Evolutionary conservation across 2,113 vertebrate species (phyloP).

Genomic region (Oryzias celebensis): DNA sequence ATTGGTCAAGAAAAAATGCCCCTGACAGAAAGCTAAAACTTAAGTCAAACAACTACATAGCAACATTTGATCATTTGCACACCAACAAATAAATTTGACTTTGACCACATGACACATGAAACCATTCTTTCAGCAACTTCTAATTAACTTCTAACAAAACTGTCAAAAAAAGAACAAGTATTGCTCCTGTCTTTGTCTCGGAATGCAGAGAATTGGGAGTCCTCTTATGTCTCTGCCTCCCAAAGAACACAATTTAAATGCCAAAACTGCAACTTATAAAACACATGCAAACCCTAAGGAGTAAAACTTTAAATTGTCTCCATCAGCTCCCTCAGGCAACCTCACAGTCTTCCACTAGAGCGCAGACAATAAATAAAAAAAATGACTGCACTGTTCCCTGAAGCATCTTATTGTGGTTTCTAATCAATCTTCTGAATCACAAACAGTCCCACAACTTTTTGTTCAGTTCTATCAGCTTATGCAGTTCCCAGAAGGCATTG

Average conservation of each 20-base stretch:
- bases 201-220: constrained; percentile 14
- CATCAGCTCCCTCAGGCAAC: constrained; percentile 31
- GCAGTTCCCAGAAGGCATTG: constrained; percentile 76
- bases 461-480: constrained; percentile 66
- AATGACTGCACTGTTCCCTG: constrained; percentile 39
- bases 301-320: constrained; percentile 46
- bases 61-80: not conserved
- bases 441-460: constrained; percentile 75
- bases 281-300: constrained; percentile 31
- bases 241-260: constrained; percentile 21
- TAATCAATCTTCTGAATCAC: constrained; percentile 71
- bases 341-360: constrained; percentile 27
- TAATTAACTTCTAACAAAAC: constrained; percentile 30
- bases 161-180: not conserved
- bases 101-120: not conserved
- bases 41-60: not conserved
- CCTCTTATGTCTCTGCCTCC: constrained; percentile 2
- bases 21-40: constrained; percentile 23
- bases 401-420: constrained; percentile 66
- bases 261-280: constrained; percentile 34
- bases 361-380: constrained; percentile 4
- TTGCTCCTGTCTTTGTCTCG: not conserved
- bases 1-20: constrained; percentile 52
- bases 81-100: not conserved
- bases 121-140: constrained; percentile 25